Base-by-base conservation (phyloP, 2,113 vertebrate genomes). In the Vulpes vulpes region DNA sequence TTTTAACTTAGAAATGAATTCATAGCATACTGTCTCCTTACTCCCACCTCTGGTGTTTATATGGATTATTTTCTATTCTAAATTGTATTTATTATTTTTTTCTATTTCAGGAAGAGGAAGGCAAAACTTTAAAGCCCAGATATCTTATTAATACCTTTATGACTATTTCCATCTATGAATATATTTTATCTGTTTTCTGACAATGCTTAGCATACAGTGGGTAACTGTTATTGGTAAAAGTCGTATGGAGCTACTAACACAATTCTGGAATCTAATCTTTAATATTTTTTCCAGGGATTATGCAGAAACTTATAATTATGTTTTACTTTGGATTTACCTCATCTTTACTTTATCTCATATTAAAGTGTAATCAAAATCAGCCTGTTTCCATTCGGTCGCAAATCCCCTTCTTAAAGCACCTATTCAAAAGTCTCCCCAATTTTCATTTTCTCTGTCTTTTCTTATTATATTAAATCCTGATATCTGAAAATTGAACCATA, bases 381-480 rank as follows among this genome's bases (percentile, higher is more conserved):
- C 95, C 95, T 62, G 69, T 95, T 97, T 92, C 97, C 89, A 98
- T 98, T 97, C 25, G 14, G 30, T 94, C 89, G 96, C 96, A 99
- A 99, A 99, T 98, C 97, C 95, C 96, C 69, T 96, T 98, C 98
- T 98, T 97, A 98, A 98, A 98, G 78, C 85, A 83, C 76, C 97
- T 98, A 94, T 98, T 99, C 97, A 97, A 96, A 0, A 4, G 79
- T 96, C 94, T 98, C 89, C 97, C 85, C 98, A 96, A 97, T 98
- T 98, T 98, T 98, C 96, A 98, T 99, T 98, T 98, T 98, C 98
- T 98, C 97, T 97, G 97, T 96, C 98, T 98, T 97, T 98, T 83
- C 94, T 98, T 98, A 97, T 98, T 98, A 97, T 96, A 95, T 91
- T 97, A 97, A 98, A 98, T 96, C 97, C 98, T 95, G 60, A 85